A percentile compares a stretch with the other conserved stretches of the same genome.
Conservation (phyloP, 2,888 invertebrate genomes). For the Horisme vitalbata region DNA sequence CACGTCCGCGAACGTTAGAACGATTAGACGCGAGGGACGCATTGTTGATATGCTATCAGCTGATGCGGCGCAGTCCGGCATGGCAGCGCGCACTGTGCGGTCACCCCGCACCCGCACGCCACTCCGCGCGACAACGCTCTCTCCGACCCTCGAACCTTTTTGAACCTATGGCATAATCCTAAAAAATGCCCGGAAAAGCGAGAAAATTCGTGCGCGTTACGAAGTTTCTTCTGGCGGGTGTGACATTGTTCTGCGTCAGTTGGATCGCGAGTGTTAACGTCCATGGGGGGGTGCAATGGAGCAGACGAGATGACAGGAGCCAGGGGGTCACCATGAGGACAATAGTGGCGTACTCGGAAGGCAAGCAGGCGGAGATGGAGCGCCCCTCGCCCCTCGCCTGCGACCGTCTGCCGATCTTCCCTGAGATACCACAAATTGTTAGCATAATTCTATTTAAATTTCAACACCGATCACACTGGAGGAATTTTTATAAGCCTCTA, state of each 20-base stretch:
- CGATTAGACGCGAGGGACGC: slow-evolving; percentile 70
- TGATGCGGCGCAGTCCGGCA: slow-evolving; percentile 76
- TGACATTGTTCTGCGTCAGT: slow-evolving; percentile 70
- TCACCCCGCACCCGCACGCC: slow-evolving; percentile 56
- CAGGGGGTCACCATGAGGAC: slow-evolving; percentile 70
- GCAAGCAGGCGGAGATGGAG: slow-evolving; percentile 78
- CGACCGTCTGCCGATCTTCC: slow-evolving; percentile 63
- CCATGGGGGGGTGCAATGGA: slow-evolving; percentile 67
- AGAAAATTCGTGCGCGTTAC: slow-evolving; percentile 62
- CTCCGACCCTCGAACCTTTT: slow-evolving; percentile 39
- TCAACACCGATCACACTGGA: not conserved
- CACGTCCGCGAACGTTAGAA: slow-evolving; percentile 68
- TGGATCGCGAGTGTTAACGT: slow-evolving; percentile 73
- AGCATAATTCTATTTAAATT: slow-evolving; percentile 38
- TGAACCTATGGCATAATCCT: slow-evolving; percentile 39
- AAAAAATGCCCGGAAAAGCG: slow-evolving; percentile 54
- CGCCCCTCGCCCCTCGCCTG: slow-evolving; percentile 69
- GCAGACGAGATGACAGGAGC: slow-evolving; percentile 37
- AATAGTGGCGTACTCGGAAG: slow-evolving; percentile 84
- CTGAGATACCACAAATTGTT: slow-evolving; percentile 60
- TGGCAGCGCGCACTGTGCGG: slow-evolving; percentile 73
- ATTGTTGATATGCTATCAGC: slow-evolving; percentile 81
- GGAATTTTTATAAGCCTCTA: slow-evolving; percentile 8
- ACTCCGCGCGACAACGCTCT: slow-evolving; percentile 35
- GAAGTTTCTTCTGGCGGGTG: slow-evolving; percentile 66